Evolutionary conservation across 1,140 invertebrate genomes (phyloP).

Genomic region (Coboldia fuscipes): DNA sequence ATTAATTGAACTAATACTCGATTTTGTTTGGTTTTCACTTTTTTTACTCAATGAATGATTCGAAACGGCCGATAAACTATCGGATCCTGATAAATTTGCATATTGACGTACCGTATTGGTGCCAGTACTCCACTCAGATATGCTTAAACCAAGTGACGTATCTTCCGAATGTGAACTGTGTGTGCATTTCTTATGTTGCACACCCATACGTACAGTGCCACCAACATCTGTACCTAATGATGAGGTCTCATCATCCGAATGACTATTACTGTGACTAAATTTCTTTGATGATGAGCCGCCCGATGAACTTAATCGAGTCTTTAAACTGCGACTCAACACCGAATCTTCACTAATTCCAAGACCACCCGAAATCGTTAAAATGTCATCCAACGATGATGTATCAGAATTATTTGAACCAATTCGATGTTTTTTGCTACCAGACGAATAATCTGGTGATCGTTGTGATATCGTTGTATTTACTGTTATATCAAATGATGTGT

Average conservation of each 20-base stretch:
- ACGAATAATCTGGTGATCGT: too few species aligned
- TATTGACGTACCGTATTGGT: slow-evolving; percentile 56
- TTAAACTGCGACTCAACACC: slow-evolving; percentile 15
- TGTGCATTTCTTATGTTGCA: slow-evolving; percentile 50
- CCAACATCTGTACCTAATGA: slow-evolving; percentile 48
- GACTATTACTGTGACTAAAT: slow-evolving; percentile 35
- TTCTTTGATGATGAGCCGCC: slow-evolving; percentile 30
- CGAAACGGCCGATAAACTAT: slow-evolving; percentile 33
- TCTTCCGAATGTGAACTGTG: slow-evolving; percentile 63
- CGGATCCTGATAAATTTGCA: slow-evolving; percentile 41
- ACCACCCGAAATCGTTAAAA: slow-evolving; percentile 24
- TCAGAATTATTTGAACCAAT: slow-evolving; percentile 38
- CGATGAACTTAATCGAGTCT: slow-evolving; percentile 18
- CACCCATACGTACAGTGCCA: slow-evolving; percentile 52
- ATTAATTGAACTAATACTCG: slow-evolving; percentile 23
- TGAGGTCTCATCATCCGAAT: slow-evolving; percentile 42
- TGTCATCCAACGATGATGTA: slow-evolving; percentile 34
- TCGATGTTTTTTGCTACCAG: too few species aligned
- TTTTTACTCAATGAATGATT: slow-evolving; percentile 25
- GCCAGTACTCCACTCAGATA: slow-evolving; percentile 66
- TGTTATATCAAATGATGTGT: too few species aligned
- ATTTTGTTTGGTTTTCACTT: slow-evolving; percentile 33
- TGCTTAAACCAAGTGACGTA: slow-evolving; percentile 59
- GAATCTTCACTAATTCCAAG: slow-evolving; percentile 20
- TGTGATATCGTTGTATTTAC: too few species aligned